These are phyloP conservation scores for Colletes gigas DNA, from an alignment of 1,140 invertebrate species.

Conservation along the genomic window DNA sequence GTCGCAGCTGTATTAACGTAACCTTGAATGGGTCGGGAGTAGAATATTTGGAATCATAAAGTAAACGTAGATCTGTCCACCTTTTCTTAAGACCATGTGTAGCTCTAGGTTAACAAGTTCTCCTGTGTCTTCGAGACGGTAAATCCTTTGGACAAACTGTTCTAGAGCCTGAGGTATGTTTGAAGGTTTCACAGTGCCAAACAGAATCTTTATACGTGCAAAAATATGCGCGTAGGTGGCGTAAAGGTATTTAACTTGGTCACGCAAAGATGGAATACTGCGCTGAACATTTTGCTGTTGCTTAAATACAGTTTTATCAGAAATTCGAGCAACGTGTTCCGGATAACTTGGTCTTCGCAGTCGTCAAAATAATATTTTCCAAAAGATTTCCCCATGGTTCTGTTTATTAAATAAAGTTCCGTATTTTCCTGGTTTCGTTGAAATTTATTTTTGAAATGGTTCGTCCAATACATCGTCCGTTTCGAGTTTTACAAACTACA, in stretches of 20 bases:
- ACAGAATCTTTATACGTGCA: conserved; percentile 26
- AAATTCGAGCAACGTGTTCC: background rate
- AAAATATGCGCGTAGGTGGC: background rate
- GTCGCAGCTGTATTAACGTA: too few relatives aligned
- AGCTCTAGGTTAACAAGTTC: conserved; percentile 2
- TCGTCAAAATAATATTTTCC: background rate
- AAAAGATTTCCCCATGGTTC: background rate
- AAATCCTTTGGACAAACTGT: background rate
- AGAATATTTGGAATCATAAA: background rate
- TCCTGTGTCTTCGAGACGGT: background rate
- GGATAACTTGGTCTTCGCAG: background rate
- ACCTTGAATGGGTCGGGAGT: background rate
- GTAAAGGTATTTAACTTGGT: conserved; percentile 1
- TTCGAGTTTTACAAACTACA: background rate
- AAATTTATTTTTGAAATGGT: too few relatives aligned
- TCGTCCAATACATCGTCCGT: too few relatives aligned
- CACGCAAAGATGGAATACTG: background rate
- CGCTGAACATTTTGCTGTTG: background rate
- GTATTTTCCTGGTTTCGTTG: too few relatives aligned
- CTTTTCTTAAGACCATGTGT: background rate
- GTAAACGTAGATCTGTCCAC: background rate
- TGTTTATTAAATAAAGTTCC: too few relatives aligned
- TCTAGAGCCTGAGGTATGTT: background rate
- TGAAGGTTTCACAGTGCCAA: background rate
- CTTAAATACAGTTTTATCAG: background rate